Conservation (phyloP, 2,113 vertebrate genomes). For the Muntiacus muntjak region DNA sequence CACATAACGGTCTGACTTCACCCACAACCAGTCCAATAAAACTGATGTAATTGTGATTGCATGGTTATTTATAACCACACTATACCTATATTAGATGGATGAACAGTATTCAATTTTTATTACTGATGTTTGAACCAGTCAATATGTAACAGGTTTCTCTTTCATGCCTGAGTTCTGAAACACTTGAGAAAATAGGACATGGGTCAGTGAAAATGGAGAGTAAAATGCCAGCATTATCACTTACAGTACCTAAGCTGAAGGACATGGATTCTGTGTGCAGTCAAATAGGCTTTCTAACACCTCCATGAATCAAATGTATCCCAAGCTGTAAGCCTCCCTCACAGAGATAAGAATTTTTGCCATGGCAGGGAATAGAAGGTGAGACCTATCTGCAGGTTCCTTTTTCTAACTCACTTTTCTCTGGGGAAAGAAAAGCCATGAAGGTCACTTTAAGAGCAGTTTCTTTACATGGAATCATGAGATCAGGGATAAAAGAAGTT, state of each 20-base stretch:
- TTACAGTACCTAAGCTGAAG: background rate
- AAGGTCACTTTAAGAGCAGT: background rate
- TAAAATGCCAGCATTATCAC: background rate
- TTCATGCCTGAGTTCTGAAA: background rate
- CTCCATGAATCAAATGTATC: background rate
- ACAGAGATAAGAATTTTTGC: background rate
- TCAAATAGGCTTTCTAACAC: background rate
- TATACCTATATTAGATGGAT: background rate
- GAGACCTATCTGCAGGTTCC: background rate
- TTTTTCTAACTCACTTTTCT: background rate
- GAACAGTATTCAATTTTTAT: background rate
- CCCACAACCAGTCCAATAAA: background rate
- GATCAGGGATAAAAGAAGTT: background rate
- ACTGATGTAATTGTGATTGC: background rate
- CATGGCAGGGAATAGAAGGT: fast-evolving
- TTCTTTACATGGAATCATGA: background rate
- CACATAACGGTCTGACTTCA: background rate
- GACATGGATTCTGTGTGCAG: background rate
- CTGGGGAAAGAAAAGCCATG: background rate
- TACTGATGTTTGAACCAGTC: background rate
- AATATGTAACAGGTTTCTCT: background rate
- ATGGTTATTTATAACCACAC: background rate
- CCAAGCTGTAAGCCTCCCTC: background rate
- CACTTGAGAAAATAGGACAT: background rate
- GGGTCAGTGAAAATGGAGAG: background rate